Evolutionary conservation across 2,888 invertebrate species (phyloP).

Genomic region (Nycteola revayana): DNA sequence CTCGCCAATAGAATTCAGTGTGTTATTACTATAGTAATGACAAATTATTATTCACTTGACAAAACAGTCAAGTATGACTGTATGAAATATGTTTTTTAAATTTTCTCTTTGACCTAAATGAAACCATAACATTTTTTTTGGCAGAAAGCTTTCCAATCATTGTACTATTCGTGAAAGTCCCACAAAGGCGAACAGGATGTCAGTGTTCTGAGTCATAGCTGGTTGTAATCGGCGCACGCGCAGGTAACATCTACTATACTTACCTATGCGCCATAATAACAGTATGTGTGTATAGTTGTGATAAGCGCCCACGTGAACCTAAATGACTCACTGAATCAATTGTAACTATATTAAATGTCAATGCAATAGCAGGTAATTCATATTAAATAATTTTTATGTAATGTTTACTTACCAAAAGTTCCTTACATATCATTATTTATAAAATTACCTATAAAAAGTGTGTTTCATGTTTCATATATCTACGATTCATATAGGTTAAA

Average conservation of each 20-base stretch:
- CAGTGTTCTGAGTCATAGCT: constrained; percentile 55
- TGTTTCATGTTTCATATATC: too few species aligned
- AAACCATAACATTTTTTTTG: constrained; percentile 9
- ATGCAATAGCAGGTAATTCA: too few species aligned
- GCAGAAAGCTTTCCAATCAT: constrained; percentile 42
- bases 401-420: too few species aligned
- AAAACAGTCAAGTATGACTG: too few species aligned
- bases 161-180: constrained; percentile 65
- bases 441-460: too few species aligned
- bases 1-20: constrained; percentile 20
- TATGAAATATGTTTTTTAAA: constrained; percentile 5
- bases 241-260: constrained; percentile 65
- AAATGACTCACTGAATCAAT: constrained; percentile 56
- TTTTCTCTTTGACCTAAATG: constrained; percentile 5
- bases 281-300: constrained; percentile 47
- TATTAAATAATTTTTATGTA: too few species aligned
- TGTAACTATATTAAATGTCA: constrained; percentile 23
- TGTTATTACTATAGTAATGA: too few species aligned
- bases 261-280: constrained; percentile 46
- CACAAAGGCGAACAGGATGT: constrained; percentile 71
- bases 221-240: constrained; percentile 66
- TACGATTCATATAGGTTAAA: too few species aligned
- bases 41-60: too few species aligned
- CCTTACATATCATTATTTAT: too few species aligned
- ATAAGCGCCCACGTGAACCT: constrained; percentile 73